phyloP scores from a whole-genome alignment of 1,140 invertebrate genomes.

The Streblospio benedicti region DNA sequence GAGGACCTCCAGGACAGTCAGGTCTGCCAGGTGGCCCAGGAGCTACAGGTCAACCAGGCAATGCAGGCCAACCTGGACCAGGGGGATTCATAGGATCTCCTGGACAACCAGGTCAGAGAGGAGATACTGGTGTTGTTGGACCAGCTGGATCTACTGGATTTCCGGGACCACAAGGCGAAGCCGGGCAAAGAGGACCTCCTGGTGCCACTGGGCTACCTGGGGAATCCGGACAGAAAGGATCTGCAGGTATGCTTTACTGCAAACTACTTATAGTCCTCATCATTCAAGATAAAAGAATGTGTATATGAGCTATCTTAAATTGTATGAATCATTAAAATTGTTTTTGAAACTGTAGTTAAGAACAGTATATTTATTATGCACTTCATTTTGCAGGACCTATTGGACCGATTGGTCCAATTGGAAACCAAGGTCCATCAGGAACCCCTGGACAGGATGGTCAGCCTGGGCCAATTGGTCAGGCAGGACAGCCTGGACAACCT shows the following conservation, averaged over 20 bases:
- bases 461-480: constrained; percentile 23
- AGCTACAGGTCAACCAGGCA: neutral
- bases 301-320: too few relatives aligned
- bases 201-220: constrained; percentile 6
- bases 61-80: neutral
- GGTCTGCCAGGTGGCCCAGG: neutral
- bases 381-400: constrained; percentile 38
- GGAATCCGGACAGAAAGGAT: constrained; percentile 9
- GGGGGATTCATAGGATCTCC: too few relatives aligned
- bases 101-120: too few relatives aligned
- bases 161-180: neutral
- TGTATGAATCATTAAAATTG: too few relatives aligned
- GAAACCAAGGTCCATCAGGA: constrained; percentile 13
- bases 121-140: too few relatives aligned
- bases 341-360: too few relatives aligned
- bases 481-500: constrained; percentile 25
- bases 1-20: constrained; percentile 49
- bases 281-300: too few relatives aligned
- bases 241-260: too few relatives aligned
- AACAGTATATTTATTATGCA: too few relatives aligned
- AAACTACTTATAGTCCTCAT: too few relatives aligned
- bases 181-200: neutral
- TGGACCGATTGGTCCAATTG: constrained; percentile 50
- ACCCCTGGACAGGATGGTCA: constrained; percentile 9
- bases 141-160: too few relatives aligned